Evolutionary conservation across 2,797 vertebrate species (phyloP).

Genomic region (Pantherophis alleghaniensis): DNA sequence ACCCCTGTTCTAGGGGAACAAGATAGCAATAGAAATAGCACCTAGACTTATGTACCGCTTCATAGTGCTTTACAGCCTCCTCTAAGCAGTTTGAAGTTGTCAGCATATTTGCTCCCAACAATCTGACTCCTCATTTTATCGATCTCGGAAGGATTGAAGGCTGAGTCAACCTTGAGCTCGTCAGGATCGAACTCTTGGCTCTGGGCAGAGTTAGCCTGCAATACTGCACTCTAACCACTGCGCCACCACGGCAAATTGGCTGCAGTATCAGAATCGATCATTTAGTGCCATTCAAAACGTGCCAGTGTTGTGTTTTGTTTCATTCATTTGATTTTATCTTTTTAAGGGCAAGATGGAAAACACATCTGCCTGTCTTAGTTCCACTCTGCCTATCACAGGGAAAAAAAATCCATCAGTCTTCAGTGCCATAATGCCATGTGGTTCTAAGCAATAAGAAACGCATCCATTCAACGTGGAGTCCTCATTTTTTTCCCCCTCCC

Average conservation of each 20-base stretch:
- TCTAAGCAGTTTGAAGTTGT: not conserved
- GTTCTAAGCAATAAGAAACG: slow-evolving; percentile 59
- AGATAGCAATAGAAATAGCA: not conserved
- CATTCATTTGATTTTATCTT: not conserved
- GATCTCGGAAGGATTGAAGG: not conserved
- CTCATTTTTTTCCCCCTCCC: not conserved
- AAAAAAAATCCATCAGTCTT: not conserved
- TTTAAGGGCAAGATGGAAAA: not conserved
- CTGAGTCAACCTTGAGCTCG: not conserved
- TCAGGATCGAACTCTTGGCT: not conserved
- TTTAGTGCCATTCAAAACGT: not conserved
- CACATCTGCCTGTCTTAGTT: not conserved
- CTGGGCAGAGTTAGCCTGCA: not conserved
- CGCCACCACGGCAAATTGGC: not conserved
- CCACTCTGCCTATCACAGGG: not conserved
- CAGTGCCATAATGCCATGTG: slow-evolving; percentile 20
- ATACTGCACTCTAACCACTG: not conserved
- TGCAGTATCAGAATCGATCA: not conserved
- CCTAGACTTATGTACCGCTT: not conserved
- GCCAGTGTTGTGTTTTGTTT: not conserved
- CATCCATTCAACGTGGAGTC: slow-evolving; percentile 12
- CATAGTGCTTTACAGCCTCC: not conserved
- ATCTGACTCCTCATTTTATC: not conserved
- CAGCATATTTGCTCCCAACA: not conserved
- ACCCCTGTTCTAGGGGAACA: not conserved